These are phyloP conservation scores for Thysanoteuthis rhombus DNA, from an alignment of 2,888 invertebrate genomes.

Conservation along the genomic window DNA sequence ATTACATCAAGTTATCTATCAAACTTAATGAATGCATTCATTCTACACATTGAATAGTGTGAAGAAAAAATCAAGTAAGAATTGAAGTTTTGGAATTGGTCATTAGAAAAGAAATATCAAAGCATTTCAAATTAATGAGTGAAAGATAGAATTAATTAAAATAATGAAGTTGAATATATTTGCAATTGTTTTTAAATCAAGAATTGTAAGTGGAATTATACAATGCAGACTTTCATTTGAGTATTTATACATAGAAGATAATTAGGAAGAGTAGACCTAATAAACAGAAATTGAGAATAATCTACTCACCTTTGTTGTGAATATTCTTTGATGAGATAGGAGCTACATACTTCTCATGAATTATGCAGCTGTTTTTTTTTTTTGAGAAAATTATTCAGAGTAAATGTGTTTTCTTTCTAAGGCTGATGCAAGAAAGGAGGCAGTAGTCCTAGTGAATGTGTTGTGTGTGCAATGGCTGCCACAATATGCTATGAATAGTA, in stretches of 20 bases:
- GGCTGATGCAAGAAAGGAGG: neutral
- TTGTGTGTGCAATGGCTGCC: neutral
- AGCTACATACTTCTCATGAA: neutral
- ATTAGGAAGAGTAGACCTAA: neutral
- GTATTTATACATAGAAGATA: neutral
- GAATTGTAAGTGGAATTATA: neutral
- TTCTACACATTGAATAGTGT: neutral
- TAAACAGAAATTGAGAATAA: neutral
- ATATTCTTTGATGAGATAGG: neutral
- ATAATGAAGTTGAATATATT: neutral
- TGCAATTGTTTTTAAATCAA: neutral
- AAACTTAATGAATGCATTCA: neutral
- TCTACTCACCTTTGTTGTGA: neutral
- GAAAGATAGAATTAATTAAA: neutral
- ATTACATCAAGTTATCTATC: neutral
- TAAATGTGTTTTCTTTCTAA: neutral
- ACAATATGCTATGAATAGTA: neutral
- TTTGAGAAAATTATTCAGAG: neutral
- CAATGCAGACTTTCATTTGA: neutral
- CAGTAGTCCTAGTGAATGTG: neutral
- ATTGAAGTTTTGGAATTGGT: neutral
- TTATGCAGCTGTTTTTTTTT: neutral
- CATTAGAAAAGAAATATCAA: neutral
- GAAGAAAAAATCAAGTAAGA: neutral
- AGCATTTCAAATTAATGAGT: neutral